Evolutionary conservation across 1,140 invertebrate species (phyloP), one percentile per base, ranked within the genome.

Genomic region (Lanistes nyassanus): DNA sequence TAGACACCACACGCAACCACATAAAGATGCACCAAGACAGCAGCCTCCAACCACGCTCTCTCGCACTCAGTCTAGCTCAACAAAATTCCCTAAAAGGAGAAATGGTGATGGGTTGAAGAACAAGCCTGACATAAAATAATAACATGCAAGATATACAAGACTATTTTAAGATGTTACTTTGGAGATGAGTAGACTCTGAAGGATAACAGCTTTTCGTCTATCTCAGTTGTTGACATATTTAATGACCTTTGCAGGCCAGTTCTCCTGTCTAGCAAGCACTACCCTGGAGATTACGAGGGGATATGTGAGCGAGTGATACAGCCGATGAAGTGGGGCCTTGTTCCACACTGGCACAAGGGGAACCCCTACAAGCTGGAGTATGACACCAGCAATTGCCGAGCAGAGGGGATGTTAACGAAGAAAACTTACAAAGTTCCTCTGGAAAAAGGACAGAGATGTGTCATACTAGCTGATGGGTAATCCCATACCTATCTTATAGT

Each of bases 311-410:
- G 81, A 36, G 82, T 87, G 1, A 79, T 89, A 29, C 86, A 86
- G 76, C 88, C 87, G 2, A 88, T 88, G 87, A 76, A 78, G 88
- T 96, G 95, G 95, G 94, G 94, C 36, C 92, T 96, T 84, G 93
- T 95, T 77, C 95, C 95, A 13, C 92, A 92, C 16, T 96, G 94
- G 94, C 93, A 94, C 84, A 94, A 94, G 87, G 93, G 93, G 5
- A 91, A 93, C 79, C 92, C 92, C 68, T 93, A 91, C 79, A 92
- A 91, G 60, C 92, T 94, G 80, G 92, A 91, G 37, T 89, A 94
- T 26, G 92, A 92, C 36, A 95, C 94, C n/a, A 95, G 94, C 82
- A 97, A 97, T 83, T 94, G 94, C 77, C 90, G 95, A 3, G 82
- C 94, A 58, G 95, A 97, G 88, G 92, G 90, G 81, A 89, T 94